Base-by-base conservation (phyloP, 2,888 invertebrate species). In the Lymantria monacha region DNA sequence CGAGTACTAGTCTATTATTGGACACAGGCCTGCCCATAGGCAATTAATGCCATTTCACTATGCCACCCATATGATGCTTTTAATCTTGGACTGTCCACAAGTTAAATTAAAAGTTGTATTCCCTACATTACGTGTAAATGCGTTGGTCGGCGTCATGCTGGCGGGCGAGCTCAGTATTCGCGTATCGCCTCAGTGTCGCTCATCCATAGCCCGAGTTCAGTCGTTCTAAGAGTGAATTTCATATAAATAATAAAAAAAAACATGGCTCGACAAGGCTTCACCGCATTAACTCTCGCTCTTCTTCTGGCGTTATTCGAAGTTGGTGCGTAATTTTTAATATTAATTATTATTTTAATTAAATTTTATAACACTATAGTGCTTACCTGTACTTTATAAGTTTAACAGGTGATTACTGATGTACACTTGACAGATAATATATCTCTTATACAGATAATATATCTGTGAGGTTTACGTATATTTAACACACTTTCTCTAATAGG, bases 281-380 rank as follows among this genome's bases (percentile, higher is more conserved):
- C 59, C 59, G 78, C 74, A 47, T 67, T 85, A 51, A 79, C 76
- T 68, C 57, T 89, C 47, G 83, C 79, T 55, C 74, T 87, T 44
- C 63, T 90, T 42, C 63, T 90, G 69, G 87, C 89, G 13, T 67
- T 85, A 42, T 70, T 90, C 44, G 83, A 88, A 72, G 69, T 85
- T 46, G 90, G 90, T 90, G 80, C 38, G 89, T 83, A 44, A 43
- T 49, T 33, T 53, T 54, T 47, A 15, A 38, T 40, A 47, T 36
- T 14, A 44, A 9, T 48, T n/a, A n/a, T n/a, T 48, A 14, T 43
- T 9, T 40, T n/a, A 40, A 2, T 36, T 43, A 3, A 22, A 22
- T 22, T 22, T 22, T 22, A 22, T 22, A 31, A 42, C 45, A 56
- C 52, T 69, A 55, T 48, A 53, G 54, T 42, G 1, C 13, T 41